Percentiles rank a stretch among this genome's conserved stretches.
phyloP scores from a whole-genome alignment of 2,888 invertebrate species.

The Meganola albula region DNA sequence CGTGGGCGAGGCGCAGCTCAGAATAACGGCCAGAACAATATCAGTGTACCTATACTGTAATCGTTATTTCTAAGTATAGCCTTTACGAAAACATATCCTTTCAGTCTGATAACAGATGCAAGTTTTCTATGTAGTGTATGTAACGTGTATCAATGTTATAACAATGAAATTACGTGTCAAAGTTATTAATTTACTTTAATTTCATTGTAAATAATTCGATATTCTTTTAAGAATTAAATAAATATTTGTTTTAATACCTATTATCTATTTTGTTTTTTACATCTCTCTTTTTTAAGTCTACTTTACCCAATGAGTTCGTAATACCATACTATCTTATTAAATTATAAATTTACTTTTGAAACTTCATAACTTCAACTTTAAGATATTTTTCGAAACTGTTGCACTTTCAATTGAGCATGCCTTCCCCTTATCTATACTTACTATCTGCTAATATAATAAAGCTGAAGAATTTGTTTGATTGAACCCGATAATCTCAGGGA shows the following conservation, averaged over 20 bases:
- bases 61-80: slow-evolving; percentile 70
- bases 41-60: slow-evolving; percentile 55
- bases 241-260: slow-evolving; percentile 75
- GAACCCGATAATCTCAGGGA: too few species aligned
- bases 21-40: slow-evolving; percentile 70
- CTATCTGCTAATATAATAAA: too few species aligned
- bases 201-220: slow-evolving; percentile 77
- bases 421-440: too few species aligned
- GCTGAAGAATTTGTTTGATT: too few species aligned
- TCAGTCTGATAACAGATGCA: slow-evolving; percentile 71
- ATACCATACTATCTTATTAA: too few species aligned
- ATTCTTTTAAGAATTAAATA: slow-evolving; percentile 73
- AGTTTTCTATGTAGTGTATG: slow-evolving; percentile 77
- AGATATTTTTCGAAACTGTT: too few species aligned
- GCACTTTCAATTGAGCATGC: too few species aligned
- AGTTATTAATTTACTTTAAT: slow-evolving; percentile 63
- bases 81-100: slow-evolving; percentile 69
- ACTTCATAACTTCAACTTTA: too few species aligned
- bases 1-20: slow-evolving; percentile 25
- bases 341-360: too few species aligned
- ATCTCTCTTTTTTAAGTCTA: too few species aligned
- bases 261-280: slow-evolving; percentile 40
- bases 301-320: too few species aligned
- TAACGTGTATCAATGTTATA: slow-evolving; percentile 67
- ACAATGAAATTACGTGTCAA: slow-evolving; percentile 70